These are phyloP conservation scores for Caenorhabditis zanzibari DNA, from an alignment of 2,888 invertebrate species.

Conservation along the genomic window DNA sequence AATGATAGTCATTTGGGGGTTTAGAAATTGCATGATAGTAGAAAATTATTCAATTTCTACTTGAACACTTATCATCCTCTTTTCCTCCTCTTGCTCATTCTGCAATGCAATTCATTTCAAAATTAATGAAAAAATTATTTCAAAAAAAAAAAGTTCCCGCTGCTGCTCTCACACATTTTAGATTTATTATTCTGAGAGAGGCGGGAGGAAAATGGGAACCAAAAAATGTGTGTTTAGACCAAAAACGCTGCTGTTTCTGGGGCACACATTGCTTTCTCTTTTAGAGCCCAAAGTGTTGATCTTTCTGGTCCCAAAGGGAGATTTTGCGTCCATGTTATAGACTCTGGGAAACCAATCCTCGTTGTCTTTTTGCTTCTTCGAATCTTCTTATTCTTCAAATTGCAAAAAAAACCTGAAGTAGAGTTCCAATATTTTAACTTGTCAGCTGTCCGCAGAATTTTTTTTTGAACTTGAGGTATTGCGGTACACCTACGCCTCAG, in stretches of 20 bases:
- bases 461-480: conserved; percentile 43
- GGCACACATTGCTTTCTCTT: conserved; percentile 28
- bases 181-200: conserved; percentile 53
- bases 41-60: neutral
- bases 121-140: conserved; percentile 36
- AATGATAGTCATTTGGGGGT: no score
- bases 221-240: conserved; percentile 35
- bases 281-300: conserved; percentile 54
- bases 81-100: neutral
- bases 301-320: conserved; percentile 52
- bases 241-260: conserved; percentile 39
- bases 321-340: conserved; percentile 28
- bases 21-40: conserved; percentile 18
- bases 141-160: conserved; percentile 11
- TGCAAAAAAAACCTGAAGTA: neutral
- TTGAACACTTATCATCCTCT: conserved; percentile 11
- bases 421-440: no score
- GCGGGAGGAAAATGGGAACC: conserved; percentile 25
- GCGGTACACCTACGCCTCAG: conserved; percentile 41
- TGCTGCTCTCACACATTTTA: conserved; percentile 29
- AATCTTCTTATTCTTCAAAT: no score
- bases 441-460: conserved; percentile 35
- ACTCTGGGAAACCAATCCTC: conserved; percentile 4
- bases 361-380: neutral
- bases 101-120: conserved; percentile 23